phyloP scores from a whole-genome alignment of 2,888 invertebrate species.

The Erebia epiphron region DNA sequence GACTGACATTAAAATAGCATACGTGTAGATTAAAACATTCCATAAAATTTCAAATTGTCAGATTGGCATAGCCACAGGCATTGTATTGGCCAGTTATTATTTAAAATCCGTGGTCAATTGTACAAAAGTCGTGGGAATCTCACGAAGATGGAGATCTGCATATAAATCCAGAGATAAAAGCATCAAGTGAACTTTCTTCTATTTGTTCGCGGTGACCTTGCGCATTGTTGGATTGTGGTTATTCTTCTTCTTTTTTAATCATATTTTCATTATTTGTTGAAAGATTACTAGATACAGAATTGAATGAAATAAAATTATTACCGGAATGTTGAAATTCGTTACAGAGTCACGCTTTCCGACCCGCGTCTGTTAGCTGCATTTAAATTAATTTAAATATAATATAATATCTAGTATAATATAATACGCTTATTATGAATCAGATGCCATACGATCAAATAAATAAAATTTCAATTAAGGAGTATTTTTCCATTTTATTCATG shows the following conservation, averaged over 20 bases:
- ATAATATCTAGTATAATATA: no score
- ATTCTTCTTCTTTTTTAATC: slow-evolving; percentile 38
- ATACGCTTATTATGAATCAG: no score
- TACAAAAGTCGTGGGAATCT: slow-evolving; percentile 57
- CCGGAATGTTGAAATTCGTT: no score
- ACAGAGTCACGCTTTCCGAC: no score
- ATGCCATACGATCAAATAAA: no score
- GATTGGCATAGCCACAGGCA: neutral
- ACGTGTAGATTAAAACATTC: neutral
- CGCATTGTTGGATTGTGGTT: slow-evolving; percentile 35
- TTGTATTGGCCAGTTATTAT: neutral
- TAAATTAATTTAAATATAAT: no score
- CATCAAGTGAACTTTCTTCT: slow-evolving; percentile 52
- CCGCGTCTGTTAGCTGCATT: no score
- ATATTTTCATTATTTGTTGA: neutral
- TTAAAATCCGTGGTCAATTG: slow-evolving; percentile 32
- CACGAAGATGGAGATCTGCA: slow-evolving; percentile 54
- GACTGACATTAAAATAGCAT: neutral
- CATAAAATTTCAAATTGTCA: neutral
- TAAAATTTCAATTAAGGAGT: no score
- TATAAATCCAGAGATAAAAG: slow-evolving; percentile 49
- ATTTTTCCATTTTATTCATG: no score
- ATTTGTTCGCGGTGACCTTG: slow-evolving; percentile 44
- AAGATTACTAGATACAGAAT: neutral
- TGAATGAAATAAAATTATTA: no score